Evolutionary conservation across 2,888 invertebrate species (phyloP).

Genomic region (Himalopsyche anomala): DNA sequence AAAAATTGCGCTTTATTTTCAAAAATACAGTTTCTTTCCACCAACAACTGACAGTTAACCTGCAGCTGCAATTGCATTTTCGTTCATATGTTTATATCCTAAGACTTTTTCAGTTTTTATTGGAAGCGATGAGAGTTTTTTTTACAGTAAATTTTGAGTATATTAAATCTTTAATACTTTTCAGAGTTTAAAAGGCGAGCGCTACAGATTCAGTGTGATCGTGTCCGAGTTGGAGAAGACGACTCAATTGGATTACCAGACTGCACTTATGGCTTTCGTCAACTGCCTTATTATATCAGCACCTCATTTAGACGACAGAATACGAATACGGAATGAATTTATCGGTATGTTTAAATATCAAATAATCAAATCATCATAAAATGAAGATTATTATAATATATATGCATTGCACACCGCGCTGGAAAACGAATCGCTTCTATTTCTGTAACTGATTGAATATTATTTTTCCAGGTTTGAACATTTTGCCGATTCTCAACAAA

Average conservation of each 20-base stretch:
- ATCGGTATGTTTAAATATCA: conserved; percentile 82
- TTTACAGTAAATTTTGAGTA: no score
- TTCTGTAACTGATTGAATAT: conserved; percentile 60
- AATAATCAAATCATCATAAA: background rate
- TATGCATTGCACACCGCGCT: no score
- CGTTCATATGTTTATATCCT: no score
- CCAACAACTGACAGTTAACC: no score
- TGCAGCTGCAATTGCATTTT: no score
- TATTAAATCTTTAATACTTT: conserved; percentile 44
- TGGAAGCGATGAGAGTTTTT: no score
- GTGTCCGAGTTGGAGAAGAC: conserved; percentile 92
- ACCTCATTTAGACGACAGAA: conserved; percentile 89
- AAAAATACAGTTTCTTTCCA: no score
- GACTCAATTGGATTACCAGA: conserved; percentile 90
- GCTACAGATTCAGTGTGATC: conserved; percentile 92
- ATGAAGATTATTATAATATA: no score
- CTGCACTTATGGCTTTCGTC: conserved; percentile 93
- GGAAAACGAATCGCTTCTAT: background rate
- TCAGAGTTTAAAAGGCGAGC: conserved; percentile 89
- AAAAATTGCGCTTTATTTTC: no score
- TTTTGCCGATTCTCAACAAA: conserved; percentile 90
- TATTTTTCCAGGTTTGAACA: conserved; percentile 86
- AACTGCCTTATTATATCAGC: conserved; percentile 97
- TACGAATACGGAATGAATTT: conserved; percentile 94
- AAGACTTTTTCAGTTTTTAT: no score